Base-by-base conservation (phyloP, 2,113 vertebrate genomes). In the Mirounga angustirostris region DNA sequence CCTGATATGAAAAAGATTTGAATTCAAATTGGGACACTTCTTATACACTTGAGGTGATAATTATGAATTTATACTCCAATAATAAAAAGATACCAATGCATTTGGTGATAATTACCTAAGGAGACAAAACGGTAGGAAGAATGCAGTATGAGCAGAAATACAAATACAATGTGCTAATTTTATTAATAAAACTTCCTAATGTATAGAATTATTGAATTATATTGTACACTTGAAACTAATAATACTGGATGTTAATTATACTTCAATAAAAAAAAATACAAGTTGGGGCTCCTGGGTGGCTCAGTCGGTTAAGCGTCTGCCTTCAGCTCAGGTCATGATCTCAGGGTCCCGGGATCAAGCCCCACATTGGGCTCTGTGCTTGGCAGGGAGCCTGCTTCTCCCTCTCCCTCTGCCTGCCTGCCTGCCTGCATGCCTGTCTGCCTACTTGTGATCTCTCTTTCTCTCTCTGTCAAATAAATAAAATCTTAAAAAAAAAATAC, bases 41-140 rank as follows among this genome's bases (percentile, higher is more conserved):
- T 52, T 80, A 6, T 22, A 91, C 1, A 87, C 33, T 56, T 93
- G 58, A 94, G 63, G n/a, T 82, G 15, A 28, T 69, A 12, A 52
- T 89, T 89, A 58, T 59, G 1, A 46, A 71, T 71, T 96, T 96
- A 81, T 58, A 89, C 81, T 89, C 81, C 28, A 95, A 28, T 33
- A 19, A 84, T 71, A 73, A 98, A 94, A 58, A 79, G 3, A 56
- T 79, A 83, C 30, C 24, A 95, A 56, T 90, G 78, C 30, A 76
- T 43, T 80, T 36, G 79, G 15, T 87, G n/a, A 80, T 56, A 96
- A 54, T 88, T 78, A 73, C 54, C 26, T 46, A 76, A 89, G 69
- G 14, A 73, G 71, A 89, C 28, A 59, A 91, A 93, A 96, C 58
- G 59, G n/a, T 15, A 90, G 74, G 30, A 56, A 90, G 19, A 80